Base-by-base conservation (phyloP, 2,888 invertebrate genomes). In the Synanthedon formicaeformis region DNA sequence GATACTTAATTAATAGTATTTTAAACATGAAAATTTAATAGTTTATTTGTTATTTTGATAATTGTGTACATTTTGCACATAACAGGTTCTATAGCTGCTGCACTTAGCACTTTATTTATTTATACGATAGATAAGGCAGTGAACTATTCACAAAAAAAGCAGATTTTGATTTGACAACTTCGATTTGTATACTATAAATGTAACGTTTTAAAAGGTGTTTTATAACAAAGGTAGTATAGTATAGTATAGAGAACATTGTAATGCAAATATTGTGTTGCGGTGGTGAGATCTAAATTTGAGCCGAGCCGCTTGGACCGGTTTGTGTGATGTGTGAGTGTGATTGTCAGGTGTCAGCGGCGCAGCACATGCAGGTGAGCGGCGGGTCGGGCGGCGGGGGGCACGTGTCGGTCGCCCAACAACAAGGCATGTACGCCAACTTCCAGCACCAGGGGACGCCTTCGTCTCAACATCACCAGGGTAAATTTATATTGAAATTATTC, bases 361-460 rank as follows among this genome's bases (percentile, higher is more conserved):
- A 96, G 79, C 95, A 94, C 71, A 91, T 95, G 89, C 92, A 93
- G 78, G 89, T 94, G 63, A 91, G 91, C 66, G 91, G 93, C 60
- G 92, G n/a, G n/a, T n/a, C 45, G 45, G 45, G 45, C 41, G 41
- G 41, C 45, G 45, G 45, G 45, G 45, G 45, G 45, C 45, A 45
- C 45, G 93, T 94, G 52, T 93, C 94, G 2, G 93, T 94, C 54
- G 94, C 94, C n/a, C 92, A 94, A 34, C 94, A 95, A 75, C 95
- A 95, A 76, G 94, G 94, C 63, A 92, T 95, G 89, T 94, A 93
- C 84, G 86, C 83, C 56, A 79, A 66, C 69, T 87, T 87, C 72
- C 88, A 89, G 58, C 86, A 89, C 58, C 81, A 88, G 63, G 77
- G 78, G 52, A 73, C 75, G 52, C 83, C 87, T 2, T 78, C 82